Percentiles rank a stretch among this genome's conserved stretches.
Conservation (phyloP, 2,888 invertebrate genomes). For the Spodoptera exigua region DNA sequence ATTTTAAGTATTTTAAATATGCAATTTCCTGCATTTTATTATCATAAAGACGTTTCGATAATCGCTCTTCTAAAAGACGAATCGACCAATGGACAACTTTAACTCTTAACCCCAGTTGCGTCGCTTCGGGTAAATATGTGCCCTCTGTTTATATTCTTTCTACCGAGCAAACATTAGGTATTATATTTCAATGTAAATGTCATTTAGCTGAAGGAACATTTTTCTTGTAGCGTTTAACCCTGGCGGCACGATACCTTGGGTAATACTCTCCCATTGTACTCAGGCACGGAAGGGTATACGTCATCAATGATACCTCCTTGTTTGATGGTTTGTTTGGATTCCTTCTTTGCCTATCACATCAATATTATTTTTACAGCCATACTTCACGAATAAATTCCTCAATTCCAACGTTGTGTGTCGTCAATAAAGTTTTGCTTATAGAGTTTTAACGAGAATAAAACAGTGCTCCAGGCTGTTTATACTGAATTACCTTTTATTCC, state of each 20-base stretch:
- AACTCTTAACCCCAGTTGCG: not conserved
- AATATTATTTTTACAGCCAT: not conserved
- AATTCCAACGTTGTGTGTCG: no score
- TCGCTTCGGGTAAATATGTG: not conserved
- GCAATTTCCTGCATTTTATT: no score
- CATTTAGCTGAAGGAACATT: constrained; percentile 20
- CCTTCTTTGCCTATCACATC: no score
- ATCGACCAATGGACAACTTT: no score
- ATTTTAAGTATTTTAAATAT: no score
- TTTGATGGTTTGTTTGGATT: not conserved
- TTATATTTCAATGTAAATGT: constrained; percentile 15
- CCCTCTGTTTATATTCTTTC: constrained; percentile 9
- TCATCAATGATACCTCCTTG: constrained; percentile 23
- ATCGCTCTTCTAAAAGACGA: no score
- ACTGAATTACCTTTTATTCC: not conserved
- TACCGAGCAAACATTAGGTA: constrained; percentile 6
- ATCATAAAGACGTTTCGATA: no score
- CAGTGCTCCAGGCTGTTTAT: no score
- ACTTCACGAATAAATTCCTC: no score
- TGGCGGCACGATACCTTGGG: not conserved
- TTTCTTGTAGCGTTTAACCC: constrained; percentile 30
- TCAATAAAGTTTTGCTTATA: no score
- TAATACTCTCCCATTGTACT: constrained; percentile 19
- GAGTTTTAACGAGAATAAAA: no score
- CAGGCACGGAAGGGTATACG: constrained; percentile 26